phyloP scores from a whole-genome alignment of 2,888 invertebrate species.

The Morpho deidamia region DNA sequence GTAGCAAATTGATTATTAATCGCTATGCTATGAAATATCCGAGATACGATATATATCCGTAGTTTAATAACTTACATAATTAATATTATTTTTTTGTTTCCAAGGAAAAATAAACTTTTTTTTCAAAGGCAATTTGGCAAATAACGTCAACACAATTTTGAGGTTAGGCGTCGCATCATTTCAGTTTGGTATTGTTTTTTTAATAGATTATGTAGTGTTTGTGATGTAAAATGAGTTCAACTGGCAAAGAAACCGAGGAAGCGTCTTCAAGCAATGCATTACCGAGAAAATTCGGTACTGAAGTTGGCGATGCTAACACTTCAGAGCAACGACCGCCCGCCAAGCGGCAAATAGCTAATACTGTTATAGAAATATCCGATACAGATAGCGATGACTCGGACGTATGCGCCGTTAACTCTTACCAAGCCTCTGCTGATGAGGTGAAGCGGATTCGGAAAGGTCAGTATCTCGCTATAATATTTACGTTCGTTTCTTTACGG shows the following conservation, averaged over 20 bases:
- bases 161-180: constrained; percentile 70
- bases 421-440: constrained; percentile 71
- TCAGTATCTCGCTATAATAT: constrained; percentile 29
- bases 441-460: constrained; percentile 71
- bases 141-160: constrained; percentile 56
- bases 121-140: constrained; percentile 24
- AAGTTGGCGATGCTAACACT: constrained; percentile 34
- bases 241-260: constrained; percentile 57
- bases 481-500: constrained; percentile 20
- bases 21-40: too few species aligned
- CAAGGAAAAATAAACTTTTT: background rate
- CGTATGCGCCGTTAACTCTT: constrained; percentile 70
- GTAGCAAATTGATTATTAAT: too few species aligned
- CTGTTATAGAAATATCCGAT: constrained; percentile 70
- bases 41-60: too few species aligned
- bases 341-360: constrained; percentile 51
- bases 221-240: constrained; percentile 59
- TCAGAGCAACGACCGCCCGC: constrained; percentile 54
- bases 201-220: constrained; percentile 65
- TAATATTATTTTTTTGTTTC: too few species aligned
- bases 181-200: constrained; percentile 58
- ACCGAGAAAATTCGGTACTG: constrained; percentile 32
- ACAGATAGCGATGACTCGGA: constrained; percentile 74
- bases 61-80: too few species aligned
- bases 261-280: constrained; percentile 47